Evolutionary conservation across 2,888 invertebrate genomes (phyloP), one percentile per base, ranked within the genome.

Genomic region (Timema cristinae): DNA sequence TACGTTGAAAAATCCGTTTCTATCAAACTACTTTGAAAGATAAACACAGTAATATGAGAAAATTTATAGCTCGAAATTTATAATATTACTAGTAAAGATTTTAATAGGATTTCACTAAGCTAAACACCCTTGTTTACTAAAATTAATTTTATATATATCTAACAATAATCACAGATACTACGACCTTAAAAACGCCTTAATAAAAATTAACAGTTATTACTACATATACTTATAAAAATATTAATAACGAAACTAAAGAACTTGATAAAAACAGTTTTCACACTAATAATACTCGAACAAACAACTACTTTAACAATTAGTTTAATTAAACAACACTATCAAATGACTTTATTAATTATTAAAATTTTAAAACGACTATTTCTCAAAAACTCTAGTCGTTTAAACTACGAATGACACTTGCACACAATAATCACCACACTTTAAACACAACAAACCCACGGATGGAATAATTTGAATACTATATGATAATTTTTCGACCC

Each of bases 381-480:
- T 16, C 59, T 59, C 13, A 63, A 9, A 56, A 61, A 61, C 16
- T 61, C 32, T 61, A 61, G 7, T 61, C 61, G 48, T 48, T 48
- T 48, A 10, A 47, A 2, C 63, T 15, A 13, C 9, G 63, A 32
- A 13, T 7, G 63, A 32, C 32, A 32, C 32, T 32, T 32, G 6
- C 10, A 5, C 63, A 63, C 63, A 63, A 63, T 47, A 15, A n/a
- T 54, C 32, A 32, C 32, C 32, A 32, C 32, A 32, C 32, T 32
- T 32, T 32, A 16, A 32, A 63, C 32, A 32, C 32, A 63, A 15
- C 7, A 63, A 63, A 16, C 47, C 11, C 32, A 32, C 47, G 63
- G 63, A 63, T 63, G 63, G 63, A 63, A 63, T 63, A 48, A 48
- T 63, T 16, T 63, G 63, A 63, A 63, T 63, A 63, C 63, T 10